phyloP scores from a whole-genome alignment of 2,797 vertebrate species.

The Tolypeutes matacus region DNA sequence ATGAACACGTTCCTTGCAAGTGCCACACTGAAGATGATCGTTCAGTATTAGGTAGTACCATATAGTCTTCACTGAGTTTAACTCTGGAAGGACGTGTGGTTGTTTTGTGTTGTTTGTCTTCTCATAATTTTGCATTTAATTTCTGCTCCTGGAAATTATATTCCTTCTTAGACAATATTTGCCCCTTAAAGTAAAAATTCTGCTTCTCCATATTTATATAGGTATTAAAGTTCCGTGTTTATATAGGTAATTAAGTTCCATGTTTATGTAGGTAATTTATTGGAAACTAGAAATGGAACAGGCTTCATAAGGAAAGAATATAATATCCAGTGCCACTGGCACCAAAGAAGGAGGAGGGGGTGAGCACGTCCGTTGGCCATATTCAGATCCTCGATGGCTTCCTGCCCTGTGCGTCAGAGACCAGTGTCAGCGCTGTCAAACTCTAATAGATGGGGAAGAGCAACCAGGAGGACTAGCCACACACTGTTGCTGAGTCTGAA shows the following conservation, averaged over 20 bases:
- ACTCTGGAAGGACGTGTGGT: neutral
- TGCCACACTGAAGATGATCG: neutral
- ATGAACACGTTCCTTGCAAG: neutral
- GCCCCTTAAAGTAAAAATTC: neutral
- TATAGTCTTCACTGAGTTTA: neutral
- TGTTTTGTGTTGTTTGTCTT: neutral
- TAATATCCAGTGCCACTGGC: neutral
- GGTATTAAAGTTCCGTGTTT: neutral
- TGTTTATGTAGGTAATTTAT: neutral
- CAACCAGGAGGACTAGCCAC: neutral
- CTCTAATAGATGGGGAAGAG: neutral
- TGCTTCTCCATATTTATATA: neutral
- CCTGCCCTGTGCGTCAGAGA: neutral
- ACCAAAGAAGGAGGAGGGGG: neutral
- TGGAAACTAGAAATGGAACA: neutral
- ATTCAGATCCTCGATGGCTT: neutral
- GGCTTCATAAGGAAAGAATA: neutral
- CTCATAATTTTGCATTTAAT: neutral
- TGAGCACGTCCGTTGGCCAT: neutral
- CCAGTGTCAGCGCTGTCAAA: neutral
- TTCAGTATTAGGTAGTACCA: neutral
- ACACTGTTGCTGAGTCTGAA: neutral
- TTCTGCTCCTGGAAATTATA: neutral
- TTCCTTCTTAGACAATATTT: neutral
- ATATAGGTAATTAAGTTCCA: neutral